Evolutionary conservation across 2,888 invertebrate species (phyloP).

Genomic region (Plagiodera versicolora): DNA sequence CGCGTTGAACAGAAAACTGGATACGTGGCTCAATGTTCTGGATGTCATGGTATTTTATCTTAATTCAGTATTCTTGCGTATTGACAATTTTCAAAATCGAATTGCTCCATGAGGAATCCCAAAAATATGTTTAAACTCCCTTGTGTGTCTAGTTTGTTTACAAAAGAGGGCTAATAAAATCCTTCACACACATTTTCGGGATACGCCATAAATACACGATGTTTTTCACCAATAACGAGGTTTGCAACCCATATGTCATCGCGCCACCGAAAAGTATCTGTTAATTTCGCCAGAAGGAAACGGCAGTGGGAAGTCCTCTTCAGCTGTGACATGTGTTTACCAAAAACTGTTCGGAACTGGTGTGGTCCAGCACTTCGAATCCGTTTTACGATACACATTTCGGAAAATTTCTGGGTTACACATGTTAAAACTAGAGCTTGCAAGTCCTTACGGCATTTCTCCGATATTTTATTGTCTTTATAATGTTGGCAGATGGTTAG

Average conservation of each 20-base stretch:
- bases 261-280: conserved; percentile 18
- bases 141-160: no score
- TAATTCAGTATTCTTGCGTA: no score
- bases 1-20: no score
- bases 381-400: conserved; percentile 28
- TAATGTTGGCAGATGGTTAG: conserved; percentile 26
- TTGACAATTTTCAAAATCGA: no score
- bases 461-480: conserved; percentile 28
- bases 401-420: conserved; percentile 30
- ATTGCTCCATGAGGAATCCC: no score
- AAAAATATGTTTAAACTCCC: no score
- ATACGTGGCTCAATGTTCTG: no score
- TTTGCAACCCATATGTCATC: conserved; percentile 22
- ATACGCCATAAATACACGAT: neutral
- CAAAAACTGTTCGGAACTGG: conserved; percentile 18
- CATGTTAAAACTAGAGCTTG: conserved; percentile 22
- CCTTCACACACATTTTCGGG: neutral
- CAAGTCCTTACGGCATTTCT: conserved; percentile 21
- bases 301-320: conserved; percentile 27
- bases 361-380: conserved; percentile 25
- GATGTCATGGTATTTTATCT: no score
- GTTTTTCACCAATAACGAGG: conserved; percentile 1
- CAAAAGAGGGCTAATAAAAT: neutral
- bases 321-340: conserved; percentile 29
- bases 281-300: conserved; percentile 29